These are phyloP conservation scores for Engraulis encrasicolus DNA, from an alignment of 2,113 vertebrate species.

Conservation along the genomic window DNA sequence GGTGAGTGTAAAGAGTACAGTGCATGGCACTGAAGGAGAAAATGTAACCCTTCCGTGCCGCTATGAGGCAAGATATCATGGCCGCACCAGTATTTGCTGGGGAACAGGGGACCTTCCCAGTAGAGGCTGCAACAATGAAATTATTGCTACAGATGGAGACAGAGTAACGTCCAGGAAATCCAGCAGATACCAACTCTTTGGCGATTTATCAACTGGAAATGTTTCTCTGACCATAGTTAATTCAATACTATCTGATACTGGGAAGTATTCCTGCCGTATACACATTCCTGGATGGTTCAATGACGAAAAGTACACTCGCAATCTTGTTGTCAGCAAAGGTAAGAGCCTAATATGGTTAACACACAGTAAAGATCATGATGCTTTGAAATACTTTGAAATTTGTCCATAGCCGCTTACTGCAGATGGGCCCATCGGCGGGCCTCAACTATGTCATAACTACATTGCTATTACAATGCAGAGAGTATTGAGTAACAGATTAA, in stretches of 20 bases:
- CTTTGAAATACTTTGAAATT: too few relatives aligned
- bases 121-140: conserved; percentile 38
- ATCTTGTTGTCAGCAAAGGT: conserved; percentile 44
- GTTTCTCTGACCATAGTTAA: conserved; percentile 49
- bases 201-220: conserved; percentile 43
- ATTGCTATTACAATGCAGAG: too few relatives aligned
- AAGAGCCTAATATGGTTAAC: not conserved
- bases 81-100: conserved; percentile 51
- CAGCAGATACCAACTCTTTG: conserved; percentile 21
- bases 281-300: conserved; percentile 49
- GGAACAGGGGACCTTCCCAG: conserved; percentile 41
- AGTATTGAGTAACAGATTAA: too few relatives aligned
- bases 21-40: conserved; percentile 39
- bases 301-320: conserved; percentile 37
- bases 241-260: conserved; percentile 33
- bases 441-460: too few relatives aligned
- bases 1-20: conserved; percentile 34
- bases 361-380: not conserved
- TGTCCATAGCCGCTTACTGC: not conserved
- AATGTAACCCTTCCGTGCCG: conserved; percentile 49
- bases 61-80: conserved; percentile 40
- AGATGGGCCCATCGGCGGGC: too few relatives aligned
- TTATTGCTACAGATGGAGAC: conserved; percentile 42
- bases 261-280: conserved; percentile 53
- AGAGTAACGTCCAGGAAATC: conserved; percentile 22